Percentiles rank a stretch among this genome's conserved stretches.
Evolutionary conservation across 2,888 invertebrate genomes (phyloP).

Genomic region (Ophion slaviceki): DNA sequence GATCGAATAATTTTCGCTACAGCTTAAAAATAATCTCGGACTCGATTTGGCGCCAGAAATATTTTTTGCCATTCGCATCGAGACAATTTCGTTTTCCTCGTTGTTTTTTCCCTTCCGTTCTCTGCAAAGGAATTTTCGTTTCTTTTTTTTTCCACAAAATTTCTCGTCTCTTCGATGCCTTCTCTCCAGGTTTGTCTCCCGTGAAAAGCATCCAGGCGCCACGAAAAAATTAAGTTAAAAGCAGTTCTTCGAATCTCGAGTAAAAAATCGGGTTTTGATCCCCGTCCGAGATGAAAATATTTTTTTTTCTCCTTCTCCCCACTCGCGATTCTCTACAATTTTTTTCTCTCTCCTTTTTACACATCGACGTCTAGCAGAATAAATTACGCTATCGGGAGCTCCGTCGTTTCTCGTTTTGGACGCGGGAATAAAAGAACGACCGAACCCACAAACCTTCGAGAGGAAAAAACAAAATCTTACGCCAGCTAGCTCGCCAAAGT

Average conservation of each 20-base stretch:
- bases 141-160: conserved; percentile 6
- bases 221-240: background rate
- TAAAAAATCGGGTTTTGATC: conserved; percentile 28
- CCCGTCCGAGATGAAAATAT: conserved; percentile 44
- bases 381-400: conserved; percentile 30
- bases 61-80: conserved; percentile 6
- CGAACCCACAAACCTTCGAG: background rate
- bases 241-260: conserved; percentile 8
- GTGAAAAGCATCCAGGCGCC: background rate
- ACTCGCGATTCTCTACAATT: conserved; percentile 29
- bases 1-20: conserved; percentile 8
- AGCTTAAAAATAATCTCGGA: conserved; percentile 43
- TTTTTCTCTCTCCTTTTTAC: conserved; percentile 42
- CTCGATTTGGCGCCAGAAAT: conserved; percentile 1
- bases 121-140: background rate
- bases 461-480: conserved; percentile 15
- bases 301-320: conserved; percentile 11
- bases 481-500: conserved; percentile 22
- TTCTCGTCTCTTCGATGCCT: conserved; percentile 25
- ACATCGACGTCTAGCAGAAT: conserved; percentile 33
- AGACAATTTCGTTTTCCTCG: conserved; percentile 15
- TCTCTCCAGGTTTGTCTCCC: conserved; percentile 17
- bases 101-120: background rate
- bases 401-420: conserved; percentile 37
- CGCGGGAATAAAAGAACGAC: conserved; percentile 27